Evolutionary conservation across 2,113 vertebrate genomes (phyloP).

Genomic region (Gadus chalcogrammus): DNA sequence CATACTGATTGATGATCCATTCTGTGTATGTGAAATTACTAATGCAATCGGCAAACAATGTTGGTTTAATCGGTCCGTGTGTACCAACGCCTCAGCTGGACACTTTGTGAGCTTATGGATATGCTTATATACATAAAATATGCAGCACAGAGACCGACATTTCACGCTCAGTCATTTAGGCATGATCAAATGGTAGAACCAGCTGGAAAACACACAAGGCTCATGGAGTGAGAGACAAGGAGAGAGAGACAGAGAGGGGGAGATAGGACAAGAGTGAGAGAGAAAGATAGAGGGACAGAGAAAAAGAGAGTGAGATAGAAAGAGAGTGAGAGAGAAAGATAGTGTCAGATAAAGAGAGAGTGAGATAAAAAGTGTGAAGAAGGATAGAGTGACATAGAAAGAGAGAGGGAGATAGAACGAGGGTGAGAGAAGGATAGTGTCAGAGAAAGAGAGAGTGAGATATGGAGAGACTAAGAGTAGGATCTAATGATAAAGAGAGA

Average conservation of each 20-base stretch:
- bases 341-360: not conserved
- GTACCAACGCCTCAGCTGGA: no score
- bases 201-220: not conserved
- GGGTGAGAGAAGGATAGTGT: slow-evolving; percentile 2
- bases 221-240: not conserved
- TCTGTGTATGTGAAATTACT: slow-evolving; percentile 35
- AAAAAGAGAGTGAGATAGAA: slow-evolving; percentile 9
- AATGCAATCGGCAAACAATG: slow-evolving; percentile 44
- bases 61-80: slow-evolving; percentile 3
- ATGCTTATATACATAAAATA: slow-evolving; percentile 15
- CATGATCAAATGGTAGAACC: no score
- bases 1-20: slow-evolving; percentile 27
- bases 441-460: slow-evolving; percentile 7
- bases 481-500: not conserved
- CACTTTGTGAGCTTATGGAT: no score
- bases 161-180: no score
- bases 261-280: not conserved
- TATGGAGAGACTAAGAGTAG: not conserved
- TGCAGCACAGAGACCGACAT: no score
- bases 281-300: not conserved
- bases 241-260: slow-evolving; percentile 2
- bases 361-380: not conserved
- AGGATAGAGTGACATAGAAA: slow-evolving; percentile 7
- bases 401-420: slow-evolving; percentile 1
- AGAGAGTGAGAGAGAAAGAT: slow-evolving; percentile 4